phyloP scores from a whole-genome alignment of 2,113 vertebrate genomes.

The Microcebus murinus region DNA sequence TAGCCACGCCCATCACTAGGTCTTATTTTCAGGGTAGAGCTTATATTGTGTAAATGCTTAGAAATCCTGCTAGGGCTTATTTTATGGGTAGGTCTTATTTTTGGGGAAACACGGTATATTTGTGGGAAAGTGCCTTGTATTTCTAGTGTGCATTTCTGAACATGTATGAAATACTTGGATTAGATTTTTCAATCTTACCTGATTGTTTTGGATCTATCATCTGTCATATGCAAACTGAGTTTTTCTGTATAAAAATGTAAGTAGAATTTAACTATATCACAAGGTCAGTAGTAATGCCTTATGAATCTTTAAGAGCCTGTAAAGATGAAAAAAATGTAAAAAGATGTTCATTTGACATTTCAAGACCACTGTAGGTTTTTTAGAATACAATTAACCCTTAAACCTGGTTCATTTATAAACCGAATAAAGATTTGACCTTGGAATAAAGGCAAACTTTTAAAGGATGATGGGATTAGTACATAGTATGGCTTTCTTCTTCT shows the following conservation, averaged over 20 bases:
- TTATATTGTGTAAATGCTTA: no score
- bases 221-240: not conserved
- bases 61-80: no score
- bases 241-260: constrained; percentile 45
- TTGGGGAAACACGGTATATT: not conserved
- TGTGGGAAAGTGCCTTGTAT: not conserved
- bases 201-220: not conserved
- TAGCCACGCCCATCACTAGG: no score
- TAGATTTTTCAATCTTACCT: not conserved
- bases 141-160: not conserved
- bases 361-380: constrained; percentile 36
- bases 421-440: constrained; percentile 14
- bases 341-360: constrained; percentile 59
- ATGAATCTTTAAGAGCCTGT: constrained; percentile 50
- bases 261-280: not conserved
- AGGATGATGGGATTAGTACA: not conserved
- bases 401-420: constrained; percentile 29
- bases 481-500: not conserved
- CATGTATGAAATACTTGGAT: not conserved
- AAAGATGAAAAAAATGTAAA: constrained; percentile 36
- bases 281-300: constrained; percentile 16
- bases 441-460: not conserved
- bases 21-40: no score
- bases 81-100: no score
- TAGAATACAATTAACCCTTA: constrained; percentile 53